Base-by-base conservation (phyloP, 23 tunicate genomes). In the Halocynthia aurantium region DNA sequence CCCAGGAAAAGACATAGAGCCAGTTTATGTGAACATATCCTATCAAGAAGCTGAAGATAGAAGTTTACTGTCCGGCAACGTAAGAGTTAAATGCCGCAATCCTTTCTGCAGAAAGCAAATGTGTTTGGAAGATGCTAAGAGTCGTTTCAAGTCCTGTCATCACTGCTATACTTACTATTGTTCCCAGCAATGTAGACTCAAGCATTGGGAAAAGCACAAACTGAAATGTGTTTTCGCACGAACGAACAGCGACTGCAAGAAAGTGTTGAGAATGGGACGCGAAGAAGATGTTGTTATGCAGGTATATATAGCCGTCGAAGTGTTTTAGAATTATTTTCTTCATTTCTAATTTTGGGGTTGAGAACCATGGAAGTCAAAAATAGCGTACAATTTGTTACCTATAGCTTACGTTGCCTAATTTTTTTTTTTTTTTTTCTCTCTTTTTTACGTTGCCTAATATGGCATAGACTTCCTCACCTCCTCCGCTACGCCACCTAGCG, bases 91-190 rank as follows among this genome's bases (percentile, higher is more conserved):
- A 65, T 65, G 70, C 2, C 70, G 70, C 22, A 65, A 65, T 65
- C 70, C 70, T 20, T 8, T 40, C 9, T 65, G 70, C 19, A 65
- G 70, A 65, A 65, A 15, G 31, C 49, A 65, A 6, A 65, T 65
- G 70, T 65, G 70, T 15, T 65, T 65, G 70, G 70, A 65, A 15
- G 70, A 65, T 49, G 70, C 49, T 9, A 65, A 65, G 9, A 65
- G 70, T 49, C 22, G 31, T 0, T 65, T 65, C 70, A 65, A 65
- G 18, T 65, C 70, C 31, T 65, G 70, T 15, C 70, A 65, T 15
- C 70, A 65, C 18, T 65, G 70, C 31, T 65, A 65, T 65, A 65
- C 70, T 11, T 65, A 65, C 31, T 65, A 65, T 15, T 65, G 70
- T 65, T 65, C 70, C 10, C 22, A 20, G 31, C 70, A 65, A 65